Evolutionary conservation across 2,888 invertebrate species (phyloP).

Genomic region (Limnephilus lunatus): DNA sequence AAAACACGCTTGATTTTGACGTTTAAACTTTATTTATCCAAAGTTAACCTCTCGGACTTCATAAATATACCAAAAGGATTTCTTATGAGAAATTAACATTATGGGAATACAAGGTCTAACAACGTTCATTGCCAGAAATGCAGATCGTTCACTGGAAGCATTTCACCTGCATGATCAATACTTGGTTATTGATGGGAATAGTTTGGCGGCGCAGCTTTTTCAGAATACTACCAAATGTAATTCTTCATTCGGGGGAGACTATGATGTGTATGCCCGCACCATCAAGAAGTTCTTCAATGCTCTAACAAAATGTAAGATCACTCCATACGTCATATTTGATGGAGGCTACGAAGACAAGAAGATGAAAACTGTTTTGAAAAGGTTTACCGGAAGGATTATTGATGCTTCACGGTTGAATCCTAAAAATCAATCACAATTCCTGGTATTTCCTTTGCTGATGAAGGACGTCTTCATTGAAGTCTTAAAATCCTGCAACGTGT

Average conservation of each 20-base stretch:
- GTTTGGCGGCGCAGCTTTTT: slow-evolving; percentile 85
- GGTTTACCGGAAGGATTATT: slow-evolving; percentile 79
- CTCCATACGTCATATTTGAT: slow-evolving; percentile 87
- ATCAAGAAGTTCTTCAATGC: slow-evolving; percentile 83
- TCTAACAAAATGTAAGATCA: slow-evolving; percentile 83
- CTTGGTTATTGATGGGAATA: slow-evolving; percentile 89
- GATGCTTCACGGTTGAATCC: slow-evolving; percentile 78
- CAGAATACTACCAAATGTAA: slow-evolving; percentile 78
- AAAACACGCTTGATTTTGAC: slow-evolving; percentile 1
- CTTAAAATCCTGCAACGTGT: slow-evolving; percentile 80
- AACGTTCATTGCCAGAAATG: slow-evolving; percentile 84
- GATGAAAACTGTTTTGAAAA: slow-evolving; percentile 79
- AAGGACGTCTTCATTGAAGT: slow-evolving; percentile 86
- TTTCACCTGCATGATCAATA: slow-evolving; percentile 82
- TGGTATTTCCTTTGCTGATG: slow-evolving; percentile 86
- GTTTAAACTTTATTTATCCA: not conserved
- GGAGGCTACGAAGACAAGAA: slow-evolving; percentile 87
- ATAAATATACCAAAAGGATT: not conserved
- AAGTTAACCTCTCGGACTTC: not conserved
- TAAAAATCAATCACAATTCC: slow-evolving; percentile 73
- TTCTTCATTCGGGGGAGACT: slow-evolving; percentile 91
- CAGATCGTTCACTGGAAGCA: slow-evolving; percentile 79
- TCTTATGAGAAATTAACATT: slow-evolving; percentile 60
- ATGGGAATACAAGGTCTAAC: slow-evolving; percentile 94
- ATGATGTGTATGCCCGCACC: slow-evolving; percentile 84